Evolutionary conservation across 2,888 invertebrate species (phyloP), one percentile per base, ranked within the genome.

Genomic region (Megastigmus dorsalis): DNA sequence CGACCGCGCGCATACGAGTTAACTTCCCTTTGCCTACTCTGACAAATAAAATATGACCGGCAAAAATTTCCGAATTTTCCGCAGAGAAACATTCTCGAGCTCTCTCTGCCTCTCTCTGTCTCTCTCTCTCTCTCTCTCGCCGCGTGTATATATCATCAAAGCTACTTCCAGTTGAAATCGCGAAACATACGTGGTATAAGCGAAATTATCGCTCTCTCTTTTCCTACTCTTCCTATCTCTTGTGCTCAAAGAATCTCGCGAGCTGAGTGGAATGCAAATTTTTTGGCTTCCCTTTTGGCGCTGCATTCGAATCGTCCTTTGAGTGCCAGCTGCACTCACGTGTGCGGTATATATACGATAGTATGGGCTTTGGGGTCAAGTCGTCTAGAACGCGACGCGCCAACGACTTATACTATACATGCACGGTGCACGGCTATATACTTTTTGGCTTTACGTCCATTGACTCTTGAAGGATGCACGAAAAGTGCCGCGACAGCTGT

Each of bases 361-460:
- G n/a, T n/a, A n/a, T n/a, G n/a, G n/a, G n/a, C 26, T 59, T 50
- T n/a, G 48, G 28, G 50, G 41, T 69, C 50, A 41, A 59, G 68
- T 41, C 15, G 28, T 33, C 23, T 10, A n/a, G n/a, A 54, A 33
- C 15, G 13, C 20, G 18, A 13, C 33, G n/a, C n/a, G n/a, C n/a
- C n/a, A n/a, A n/a, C n/a, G n/a, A n/a, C n/a, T n/a, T n/a, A n/a
- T n/a, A n/a, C n/a, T n/a, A n/a, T 62, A 38, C 30, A 30, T 50
- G 48, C 30, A 20, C 20, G 15, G 9, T 50, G 48, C 30, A 20
- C 20, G 15, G 9, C 48, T 20, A n/a, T n/a, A n/a, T n/a, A 38
- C 36, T 26, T 59, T 23, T 50, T 28, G 10, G 26, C 26, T 38
- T 52, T n/a, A 38, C 15, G 36, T 65, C 33, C 3, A 28, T 1